These are phyloP conservation scores for Epinotia ramella DNA, from an alignment of 2,888 invertebrate species.

Conservation along the genomic window DNA sequence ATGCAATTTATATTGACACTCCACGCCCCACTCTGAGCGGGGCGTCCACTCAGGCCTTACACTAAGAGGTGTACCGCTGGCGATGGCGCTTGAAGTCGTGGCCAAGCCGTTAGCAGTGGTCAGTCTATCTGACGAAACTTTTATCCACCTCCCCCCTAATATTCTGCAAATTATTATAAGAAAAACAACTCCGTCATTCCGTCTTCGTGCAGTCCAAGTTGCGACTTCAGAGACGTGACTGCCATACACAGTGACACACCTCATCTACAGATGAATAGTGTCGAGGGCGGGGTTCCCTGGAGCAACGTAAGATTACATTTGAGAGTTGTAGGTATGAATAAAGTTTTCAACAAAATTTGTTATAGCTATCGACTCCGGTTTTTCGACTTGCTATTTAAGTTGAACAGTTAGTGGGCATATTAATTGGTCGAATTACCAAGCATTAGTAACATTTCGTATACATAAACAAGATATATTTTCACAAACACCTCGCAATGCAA, in stretches of 20 bases:
- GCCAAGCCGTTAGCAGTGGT: no score
- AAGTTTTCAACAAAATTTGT: no score
- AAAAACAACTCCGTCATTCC: constrained; percentile 20
- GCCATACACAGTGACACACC: constrained; percentile 6
- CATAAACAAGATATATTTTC: neutral
- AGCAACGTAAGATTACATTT: constrained; percentile 7
- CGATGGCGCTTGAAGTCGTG: no score
- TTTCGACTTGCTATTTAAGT: no score
- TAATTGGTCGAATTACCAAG: neutral
- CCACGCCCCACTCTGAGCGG: no score
- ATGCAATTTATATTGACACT: no score
- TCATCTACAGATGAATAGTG: constrained; percentile 5
- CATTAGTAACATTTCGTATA: neutral
- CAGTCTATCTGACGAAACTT: no score
- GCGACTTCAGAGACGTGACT: constrained; percentile 5
- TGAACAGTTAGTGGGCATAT: no score
- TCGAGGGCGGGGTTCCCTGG: neutral
- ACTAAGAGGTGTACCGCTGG: no score
- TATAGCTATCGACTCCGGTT: no score
- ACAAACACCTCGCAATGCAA: neutral
- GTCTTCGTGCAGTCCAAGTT: constrained; percentile 5
- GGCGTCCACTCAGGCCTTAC: no score
- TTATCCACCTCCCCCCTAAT: no score
- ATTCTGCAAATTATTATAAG: constrained; percentile 11
- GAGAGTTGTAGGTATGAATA: neutral